Conservation (phyloP, 2,888 invertebrate genomes). For the Lepidocyrtinus sp. region DNA sequence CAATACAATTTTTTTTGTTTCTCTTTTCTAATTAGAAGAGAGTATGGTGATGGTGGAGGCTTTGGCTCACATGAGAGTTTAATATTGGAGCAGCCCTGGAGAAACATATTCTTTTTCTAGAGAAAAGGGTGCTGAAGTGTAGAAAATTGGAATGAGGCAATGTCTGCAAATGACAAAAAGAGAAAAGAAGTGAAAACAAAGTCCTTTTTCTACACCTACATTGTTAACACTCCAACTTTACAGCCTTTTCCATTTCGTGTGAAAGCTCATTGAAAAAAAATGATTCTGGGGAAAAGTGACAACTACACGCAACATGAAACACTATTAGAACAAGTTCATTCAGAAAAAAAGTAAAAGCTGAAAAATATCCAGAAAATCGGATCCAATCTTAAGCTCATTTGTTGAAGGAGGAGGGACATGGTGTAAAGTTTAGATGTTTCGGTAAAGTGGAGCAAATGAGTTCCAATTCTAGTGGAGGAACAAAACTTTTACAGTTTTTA, state of each 20-base stretch:
- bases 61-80: too few species aligned
- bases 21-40: constrained; percentile 11
- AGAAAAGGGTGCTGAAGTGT: constrained; percentile 5
- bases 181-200: constrained; percentile 21
- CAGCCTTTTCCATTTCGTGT: background rate
- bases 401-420: background rate
- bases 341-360: too few species aligned
- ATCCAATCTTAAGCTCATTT: constrained; percentile 16
- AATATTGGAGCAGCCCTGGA: background rate
- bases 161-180: constrained; percentile 21
- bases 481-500: background rate
- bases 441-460: constrained; percentile 1
- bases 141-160: constrained; percentile 19
- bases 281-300: background rate
- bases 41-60: background rate
- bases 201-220: constrained; percentile 19
- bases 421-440: background rate
- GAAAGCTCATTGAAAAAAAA: background rate
- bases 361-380: constrained; percentile 10
- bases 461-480: background rate
- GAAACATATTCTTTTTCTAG: background rate
- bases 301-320: constrained; percentile 1
- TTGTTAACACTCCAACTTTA: constrained; percentile 3
- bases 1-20: constrained; percentile 12
- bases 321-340: constrained; percentile 6